Conservation (phyloP, 2,113 vertebrate species). For the Cyanoderma ruficeps region DNA sequence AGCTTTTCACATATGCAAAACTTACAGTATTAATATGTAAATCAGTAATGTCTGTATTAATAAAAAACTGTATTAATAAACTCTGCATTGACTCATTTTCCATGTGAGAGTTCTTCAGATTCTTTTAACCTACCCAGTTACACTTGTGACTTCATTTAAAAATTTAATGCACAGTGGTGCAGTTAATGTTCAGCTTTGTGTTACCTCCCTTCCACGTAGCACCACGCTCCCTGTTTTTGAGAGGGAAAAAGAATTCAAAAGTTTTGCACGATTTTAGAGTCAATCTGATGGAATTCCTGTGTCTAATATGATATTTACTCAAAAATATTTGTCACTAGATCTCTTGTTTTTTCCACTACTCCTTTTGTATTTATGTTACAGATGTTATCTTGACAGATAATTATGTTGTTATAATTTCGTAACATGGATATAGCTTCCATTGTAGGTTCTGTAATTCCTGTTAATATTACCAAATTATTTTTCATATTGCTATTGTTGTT, state of each 20-base stretch:
- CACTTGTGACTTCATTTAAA: not conserved
- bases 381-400: not conserved
- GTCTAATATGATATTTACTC: not conserved
- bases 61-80: not conserved
- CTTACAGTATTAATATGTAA: not conserved
- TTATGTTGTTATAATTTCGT: not conserved
- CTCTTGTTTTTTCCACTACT: not conserved
- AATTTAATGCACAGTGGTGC: not conserved
- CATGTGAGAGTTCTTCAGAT: not conserved
- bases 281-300: not conserved
- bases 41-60: not conserved
- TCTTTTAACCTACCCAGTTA: not conserved
- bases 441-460: not conserved
- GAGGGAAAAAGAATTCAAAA: fast-evolving
- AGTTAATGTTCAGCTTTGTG: not conserved
- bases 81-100: not conserved
- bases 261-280: not conserved
- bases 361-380: not conserved
- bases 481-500: not conserved
- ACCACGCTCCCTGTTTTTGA: not conserved
- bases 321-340: not conserved
- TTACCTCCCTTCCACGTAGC: not conserved
- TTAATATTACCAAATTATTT: not conserved
- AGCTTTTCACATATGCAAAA: not conserved
- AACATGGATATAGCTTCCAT: not conserved